Percentiles rank a stretch among this genome's conserved stretches.
Conservation (phyloP, 2,113 vertebrate species). For the Pyrgilauda ruficollis region DNA sequence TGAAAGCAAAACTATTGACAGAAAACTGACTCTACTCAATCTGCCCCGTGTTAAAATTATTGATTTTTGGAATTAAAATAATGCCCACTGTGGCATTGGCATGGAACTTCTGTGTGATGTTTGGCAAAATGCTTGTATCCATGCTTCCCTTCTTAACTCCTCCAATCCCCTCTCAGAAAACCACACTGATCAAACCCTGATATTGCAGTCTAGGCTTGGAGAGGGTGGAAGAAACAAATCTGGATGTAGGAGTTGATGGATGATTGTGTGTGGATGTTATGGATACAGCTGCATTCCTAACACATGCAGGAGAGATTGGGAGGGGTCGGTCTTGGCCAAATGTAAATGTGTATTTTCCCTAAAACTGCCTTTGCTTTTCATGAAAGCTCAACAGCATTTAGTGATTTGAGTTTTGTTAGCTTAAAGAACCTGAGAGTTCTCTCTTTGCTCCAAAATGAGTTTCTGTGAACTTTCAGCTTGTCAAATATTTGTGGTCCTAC, state of each 20-base stretch:
- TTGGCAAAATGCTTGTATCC: not conserved
- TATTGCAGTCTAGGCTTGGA: not conserved
- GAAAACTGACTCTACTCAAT: not conserved
- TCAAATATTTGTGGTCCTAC: not conserved
- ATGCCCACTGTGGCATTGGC: not conserved
- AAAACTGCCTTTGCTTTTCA: not conserved
- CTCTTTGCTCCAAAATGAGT: not conserved
- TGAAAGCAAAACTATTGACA: not conserved
- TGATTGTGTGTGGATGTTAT: not conserved
- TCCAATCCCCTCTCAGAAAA: not conserved
- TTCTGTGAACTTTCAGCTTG: not conserved
- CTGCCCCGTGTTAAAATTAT: not conserved
- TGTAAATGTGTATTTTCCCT: not conserved
- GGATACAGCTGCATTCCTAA: not conserved
- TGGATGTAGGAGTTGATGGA: not conserved
- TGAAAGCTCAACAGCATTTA: not conserved
- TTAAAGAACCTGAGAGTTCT: not conserved
- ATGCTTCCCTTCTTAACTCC: not conserved
- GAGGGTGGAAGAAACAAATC: not conserved
- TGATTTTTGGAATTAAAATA: not conserved
- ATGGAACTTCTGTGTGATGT: not conserved
- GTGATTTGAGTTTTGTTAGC: not conserved
- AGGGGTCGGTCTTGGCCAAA: not conserved
- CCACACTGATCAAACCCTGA: not conserved
- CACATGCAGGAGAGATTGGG: not conserved